Percentiles rank a stretch among this genome's conserved stretches.
Conservation (phyloP, 2,888 invertebrate species). For the Lacanobia oleracea region DNA sequence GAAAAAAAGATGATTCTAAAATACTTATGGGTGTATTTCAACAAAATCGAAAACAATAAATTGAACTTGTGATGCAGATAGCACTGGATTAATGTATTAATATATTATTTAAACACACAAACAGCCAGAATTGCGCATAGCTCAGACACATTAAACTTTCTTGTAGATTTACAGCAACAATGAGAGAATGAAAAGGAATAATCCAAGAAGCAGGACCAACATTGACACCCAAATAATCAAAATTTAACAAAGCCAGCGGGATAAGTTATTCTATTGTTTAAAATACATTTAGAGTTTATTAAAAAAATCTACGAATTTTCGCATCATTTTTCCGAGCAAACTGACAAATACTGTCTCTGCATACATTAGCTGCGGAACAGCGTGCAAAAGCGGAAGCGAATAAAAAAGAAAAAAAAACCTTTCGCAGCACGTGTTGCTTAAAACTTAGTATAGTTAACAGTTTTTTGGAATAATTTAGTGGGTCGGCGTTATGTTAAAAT, state of each 20-base stretch:
- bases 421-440: conserved; percentile 40
- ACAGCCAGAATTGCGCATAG: background rate
- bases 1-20: no score
- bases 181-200: background rate
- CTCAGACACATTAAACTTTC: background rate
- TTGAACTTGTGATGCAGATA: no score
- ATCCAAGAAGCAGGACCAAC: background rate
- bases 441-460: conserved; percentile 42
- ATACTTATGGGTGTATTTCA: no score
- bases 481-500: conserved; percentile 45
- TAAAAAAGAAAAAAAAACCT: conserved; percentile 7
- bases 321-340: conserved; percentile 22
- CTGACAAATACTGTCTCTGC: conserved; percentile 45
- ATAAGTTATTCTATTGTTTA: background rate
- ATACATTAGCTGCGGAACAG: conserved; percentile 45
- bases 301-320: background rate
- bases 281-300: conserved; percentile 15
- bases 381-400: conserved; percentile 25
- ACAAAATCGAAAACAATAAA: no score
- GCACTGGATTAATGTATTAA: no score
- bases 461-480: conserved; percentile 44
- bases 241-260: background rate
- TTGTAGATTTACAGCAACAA: background rate
- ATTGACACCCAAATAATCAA: background rate
- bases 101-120: background rate